These are phyloP conservation scores for Chiridota heheva DNA, from an alignment of 35 echinoderm and acorn worm species.

Conservation along the genomic window DNA sequence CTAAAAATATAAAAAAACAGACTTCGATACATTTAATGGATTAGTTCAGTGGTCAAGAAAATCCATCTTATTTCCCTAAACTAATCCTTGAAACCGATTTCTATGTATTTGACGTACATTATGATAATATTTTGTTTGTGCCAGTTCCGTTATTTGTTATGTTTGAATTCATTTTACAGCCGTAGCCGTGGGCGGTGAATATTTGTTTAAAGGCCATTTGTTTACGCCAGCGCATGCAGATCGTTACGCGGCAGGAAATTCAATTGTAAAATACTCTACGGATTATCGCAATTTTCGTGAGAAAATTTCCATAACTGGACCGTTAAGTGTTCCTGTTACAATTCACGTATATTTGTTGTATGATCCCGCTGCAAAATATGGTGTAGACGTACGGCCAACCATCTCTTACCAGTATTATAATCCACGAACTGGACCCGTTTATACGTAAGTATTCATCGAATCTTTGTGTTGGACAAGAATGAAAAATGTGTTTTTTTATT, in stretches of 20 bases:
- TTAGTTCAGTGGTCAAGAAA: too few relatives aligned
- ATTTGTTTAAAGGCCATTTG: slow-evolving; percentile 38
- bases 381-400: slow-evolving; percentile 48
- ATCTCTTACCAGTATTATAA: slow-evolving; percentile 46
- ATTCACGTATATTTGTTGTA: slow-evolving; percentile 39
- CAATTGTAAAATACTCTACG: slow-evolving; percentile 34
- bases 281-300: slow-evolving; percentile 18
- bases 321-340: not conserved
- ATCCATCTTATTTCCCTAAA: too few relatives aligned
- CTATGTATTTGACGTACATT: too few relatives aligned
- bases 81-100: too few relatives aligned
- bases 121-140: too few relatives aligned
- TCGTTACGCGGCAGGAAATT: slow-evolving; percentile 44
- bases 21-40: too few relatives aligned
- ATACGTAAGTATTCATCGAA: slow-evolving; percentile 31
- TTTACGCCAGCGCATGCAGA: slow-evolving; percentile 26
- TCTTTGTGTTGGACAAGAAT: too few relatives aligned
- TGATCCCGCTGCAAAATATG: slow-evolving; percentile 47
- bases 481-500: too few relatives aligned
- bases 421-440: slow-evolving; percentile 7
- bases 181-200: not conserved
- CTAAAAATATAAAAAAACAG: too few relatives aligned
- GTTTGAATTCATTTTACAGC: too few relatives aligned
- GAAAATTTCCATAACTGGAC: slow-evolving; percentile 35
- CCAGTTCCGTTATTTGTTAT: too few relatives aligned